Conservation (phyloP, 2,888 invertebrate genomes). For the Noctua comes region DNA sequence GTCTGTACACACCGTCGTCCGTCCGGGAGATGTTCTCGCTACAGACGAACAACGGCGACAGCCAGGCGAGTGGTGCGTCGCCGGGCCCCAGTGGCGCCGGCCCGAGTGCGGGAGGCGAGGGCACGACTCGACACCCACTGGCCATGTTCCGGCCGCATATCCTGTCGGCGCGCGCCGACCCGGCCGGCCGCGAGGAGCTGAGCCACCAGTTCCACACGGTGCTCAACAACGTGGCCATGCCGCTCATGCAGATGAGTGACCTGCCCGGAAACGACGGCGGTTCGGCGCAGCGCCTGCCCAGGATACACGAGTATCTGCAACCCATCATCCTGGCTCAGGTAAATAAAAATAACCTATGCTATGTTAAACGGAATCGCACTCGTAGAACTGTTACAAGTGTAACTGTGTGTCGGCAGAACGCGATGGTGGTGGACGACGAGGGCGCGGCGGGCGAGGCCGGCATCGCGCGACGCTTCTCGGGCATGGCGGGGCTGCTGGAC, state of each 20-base stretch:
- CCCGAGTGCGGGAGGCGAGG: not conserved
- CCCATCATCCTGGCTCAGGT: conserved; percentile 89
- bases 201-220: conserved; percentile 75
- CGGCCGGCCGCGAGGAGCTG: conserved; percentile 54
- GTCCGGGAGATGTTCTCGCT: conserved; percentile 85
- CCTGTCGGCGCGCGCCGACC: conserved; percentile 68
- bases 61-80: conserved; percentile 63
- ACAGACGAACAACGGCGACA: conserved; percentile 74
- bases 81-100: conserved; percentile 23
- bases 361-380: not conserved
- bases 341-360: conserved; percentile 46
- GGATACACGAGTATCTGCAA: conserved; percentile 87
- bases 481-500: conserved; percentile 84
- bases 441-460: conserved; percentile 63
- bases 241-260: conserved; percentile 91
- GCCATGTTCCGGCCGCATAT: conserved; percentile 76
- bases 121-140: conserved; percentile 65
- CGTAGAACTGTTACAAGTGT: conserved; percentile 1
- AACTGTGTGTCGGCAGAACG: conserved; percentile 75
- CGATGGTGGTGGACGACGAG: conserved; percentile 88
- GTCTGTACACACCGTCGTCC: conserved; percentile 85
- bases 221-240: conserved; percentile 83
- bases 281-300: conserved; percentile 75
- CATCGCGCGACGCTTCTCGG: conserved; percentile 76
- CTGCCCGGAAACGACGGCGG: conserved; percentile 78